Evolutionary conservation across 2,888 invertebrate species (phyloP).

Genomic region (Lasioglossum pauxillum): DNA sequence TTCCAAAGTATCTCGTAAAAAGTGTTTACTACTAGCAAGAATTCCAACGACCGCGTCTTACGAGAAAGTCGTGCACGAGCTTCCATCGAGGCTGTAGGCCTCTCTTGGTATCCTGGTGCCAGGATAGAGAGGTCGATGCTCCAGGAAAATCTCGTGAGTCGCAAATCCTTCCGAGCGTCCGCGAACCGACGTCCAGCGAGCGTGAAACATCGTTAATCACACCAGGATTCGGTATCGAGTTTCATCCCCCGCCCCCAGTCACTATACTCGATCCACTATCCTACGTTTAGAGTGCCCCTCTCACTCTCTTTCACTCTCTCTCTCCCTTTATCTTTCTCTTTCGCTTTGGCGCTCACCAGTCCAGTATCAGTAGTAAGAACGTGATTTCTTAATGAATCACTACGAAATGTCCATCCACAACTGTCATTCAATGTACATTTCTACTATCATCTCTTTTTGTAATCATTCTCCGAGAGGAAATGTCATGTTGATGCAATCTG

Average conservation of each 20-base stretch:
- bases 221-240: slow-evolving; percentile 82
- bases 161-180: slow-evolving; percentile 77
- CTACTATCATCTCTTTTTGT: background rate
- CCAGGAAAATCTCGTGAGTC: slow-evolving; percentile 78
- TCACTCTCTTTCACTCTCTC: background rate
- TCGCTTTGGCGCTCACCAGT: slow-evolving; percentile 19
- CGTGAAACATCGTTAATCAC: slow-evolving; percentile 83
- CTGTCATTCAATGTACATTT: background rate
- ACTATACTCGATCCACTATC: slow-evolving; percentile 47
- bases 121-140: slow-evolving; percentile 73
- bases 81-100: slow-evolving; percentile 48
- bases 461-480: background rate
- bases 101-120: slow-evolving; percentile 49
- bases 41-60: slow-evolving; percentile 71
- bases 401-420: background rate
- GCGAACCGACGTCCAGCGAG: slow-evolving; percentile 77
- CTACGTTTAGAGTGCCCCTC: slow-evolving; percentile 53
- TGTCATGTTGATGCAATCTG: background rate
- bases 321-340: background rate
- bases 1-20: slow-evolving; percentile 70
- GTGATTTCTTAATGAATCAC: slow-evolving; percentile 33
- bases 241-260: slow-evolving; percentile 77
- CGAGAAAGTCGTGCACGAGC: slow-evolving; percentile 70
- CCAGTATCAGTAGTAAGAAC: slow-evolving; percentile 56
- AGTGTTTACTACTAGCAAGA: slow-evolving; percentile 65